Conservation (phyloP, 2,113 vertebrate genomes). For the Mesocricetus auratus region DNA sequence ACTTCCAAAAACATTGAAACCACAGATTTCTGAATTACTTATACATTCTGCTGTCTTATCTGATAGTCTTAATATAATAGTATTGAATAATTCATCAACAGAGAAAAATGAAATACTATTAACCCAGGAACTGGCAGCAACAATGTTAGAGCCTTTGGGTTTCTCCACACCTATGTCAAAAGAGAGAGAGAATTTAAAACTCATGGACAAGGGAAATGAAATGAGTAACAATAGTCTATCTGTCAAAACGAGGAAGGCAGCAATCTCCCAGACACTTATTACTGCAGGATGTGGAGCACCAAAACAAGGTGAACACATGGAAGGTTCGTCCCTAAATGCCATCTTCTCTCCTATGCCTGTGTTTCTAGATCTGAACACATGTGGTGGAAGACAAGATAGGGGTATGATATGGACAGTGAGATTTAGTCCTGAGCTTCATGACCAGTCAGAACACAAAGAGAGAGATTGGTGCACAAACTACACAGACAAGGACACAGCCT, state of each 20-base stretch:
- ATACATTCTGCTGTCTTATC: neutral
- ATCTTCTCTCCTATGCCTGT: neutral
- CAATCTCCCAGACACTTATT: neutral
- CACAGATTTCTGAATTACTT: conserved; percentile 10
- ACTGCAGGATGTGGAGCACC: neutral
- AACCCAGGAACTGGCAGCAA: neutral
- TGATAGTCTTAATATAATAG: neutral
- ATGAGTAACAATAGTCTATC: neutral
- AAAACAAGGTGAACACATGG: neutral
- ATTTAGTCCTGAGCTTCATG: neutral
- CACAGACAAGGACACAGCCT: neutral
- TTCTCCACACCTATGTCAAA: neutral
- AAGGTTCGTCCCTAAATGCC: neutral
- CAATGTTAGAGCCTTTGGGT: neutral
- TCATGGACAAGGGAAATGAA: conserved; percentile 17
- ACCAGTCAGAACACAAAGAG: neutral
- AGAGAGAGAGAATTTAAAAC: neutral
- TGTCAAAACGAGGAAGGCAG: conserved; percentile 58
- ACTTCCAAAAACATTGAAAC: neutral
- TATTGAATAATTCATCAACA: neutral
- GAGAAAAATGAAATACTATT: neutral
- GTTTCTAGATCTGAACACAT: neutral
- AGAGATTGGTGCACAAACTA: neutral
- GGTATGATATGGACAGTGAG: neutral
- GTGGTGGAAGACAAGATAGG: neutral